These are phyloP conservation scores for Drosophila cardini DNA, from an alignment of 1,140 invertebrate species.

Conservation along the genomic window DNA sequence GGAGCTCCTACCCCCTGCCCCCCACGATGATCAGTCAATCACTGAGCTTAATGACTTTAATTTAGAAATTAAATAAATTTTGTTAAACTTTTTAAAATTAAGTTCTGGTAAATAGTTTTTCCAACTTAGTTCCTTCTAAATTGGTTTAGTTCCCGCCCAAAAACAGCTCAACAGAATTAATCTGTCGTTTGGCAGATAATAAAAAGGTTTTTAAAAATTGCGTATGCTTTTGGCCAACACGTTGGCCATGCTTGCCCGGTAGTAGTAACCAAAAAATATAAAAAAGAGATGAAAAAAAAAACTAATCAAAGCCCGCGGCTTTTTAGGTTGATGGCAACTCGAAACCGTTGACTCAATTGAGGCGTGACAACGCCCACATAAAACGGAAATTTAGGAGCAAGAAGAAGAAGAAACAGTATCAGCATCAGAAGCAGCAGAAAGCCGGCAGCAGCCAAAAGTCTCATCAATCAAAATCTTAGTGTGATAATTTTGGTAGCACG, in stretches of 20 bases:
- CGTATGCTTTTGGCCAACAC: background rate
- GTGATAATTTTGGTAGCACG: slow-evolving; percentile 74
- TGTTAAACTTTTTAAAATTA: too few relatives aligned
- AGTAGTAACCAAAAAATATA: too few relatives aligned
- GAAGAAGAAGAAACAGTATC: slow-evolving; percentile 9
- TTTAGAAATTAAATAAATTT: too few relatives aligned
- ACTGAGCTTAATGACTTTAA: too few relatives aligned
- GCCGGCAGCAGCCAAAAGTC: slow-evolving; percentile 57
- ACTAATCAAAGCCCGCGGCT: slow-evolving; percentile 69
- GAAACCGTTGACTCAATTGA: slow-evolving; percentile 24
- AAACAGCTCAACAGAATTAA: background rate
- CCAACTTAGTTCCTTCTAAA: background rate
- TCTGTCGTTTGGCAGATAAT: background rate
- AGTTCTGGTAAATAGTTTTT: too few relatives aligned
- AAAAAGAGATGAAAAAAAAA: slow-evolving; percentile 29
- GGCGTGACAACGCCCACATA: slow-evolving; percentile 43
- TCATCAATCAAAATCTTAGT: slow-evolving; percentile 80
- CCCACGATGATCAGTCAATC: too few relatives aligned
- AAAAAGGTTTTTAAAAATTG: background rate
- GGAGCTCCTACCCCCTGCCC: too few relatives aligned
- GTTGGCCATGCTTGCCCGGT: background rate
- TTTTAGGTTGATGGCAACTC: slow-evolving; percentile 29
- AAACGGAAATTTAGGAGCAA: slow-evolving; percentile 19
- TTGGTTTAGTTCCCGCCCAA: background rate
- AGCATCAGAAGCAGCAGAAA: background rate